Base-by-base conservation (phyloP, 2,888 invertebrate genomes). In the Meiosimyza decipiens region DNA sequence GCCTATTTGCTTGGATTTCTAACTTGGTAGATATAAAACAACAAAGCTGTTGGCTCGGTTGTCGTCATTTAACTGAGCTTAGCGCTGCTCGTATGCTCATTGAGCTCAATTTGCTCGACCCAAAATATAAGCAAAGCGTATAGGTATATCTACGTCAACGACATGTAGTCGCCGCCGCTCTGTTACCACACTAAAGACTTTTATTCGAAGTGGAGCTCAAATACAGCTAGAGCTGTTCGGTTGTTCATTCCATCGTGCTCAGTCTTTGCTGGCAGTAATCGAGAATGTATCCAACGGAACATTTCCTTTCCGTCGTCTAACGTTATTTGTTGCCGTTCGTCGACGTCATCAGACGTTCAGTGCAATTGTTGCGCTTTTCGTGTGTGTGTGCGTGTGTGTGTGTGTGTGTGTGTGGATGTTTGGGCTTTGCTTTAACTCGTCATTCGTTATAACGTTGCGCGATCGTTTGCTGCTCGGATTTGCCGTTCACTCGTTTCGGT, bases 401-500 rank as follows among this genome's bases (percentile, higher is more conserved):
- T 22, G 5, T 57, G 57, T 22, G 12, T 57, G 28, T 57, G 22
- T 18, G 12, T 18, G 57, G 1, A 57, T 22, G 18, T 57, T n/a
- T 57, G 57, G 5, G 57, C 18, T 57, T 57, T 28, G 57, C 57
- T 5, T 57, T 57, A 18, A 57, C 18, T 28, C 9, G 55, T 54
- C 40, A 55, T 67, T 54, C 57, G 13, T 33, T 18, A 40, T 40
- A 40, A 40, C 55, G 40, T 40, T 66, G 54, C 66, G 66, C n/a
- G n/a, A 40, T 40, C 40, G 40, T 40, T 40, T 40, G 40, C 40
- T 40, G 9, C 40, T 40, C 40, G 54, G 18, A 16, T 13, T 55
- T 51, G 62, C 59, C 57, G 50, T 68, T 68, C 59, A 59, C 59
- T 70, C 51, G 70, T 70, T 57, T 57, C 50, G 57, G 57, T 54